These are phyloP conservation scores for Hyperoplus immaculatus DNA, from an alignment of 2,797 vertebrate genomes.

Conservation along the genomic window DNA sequence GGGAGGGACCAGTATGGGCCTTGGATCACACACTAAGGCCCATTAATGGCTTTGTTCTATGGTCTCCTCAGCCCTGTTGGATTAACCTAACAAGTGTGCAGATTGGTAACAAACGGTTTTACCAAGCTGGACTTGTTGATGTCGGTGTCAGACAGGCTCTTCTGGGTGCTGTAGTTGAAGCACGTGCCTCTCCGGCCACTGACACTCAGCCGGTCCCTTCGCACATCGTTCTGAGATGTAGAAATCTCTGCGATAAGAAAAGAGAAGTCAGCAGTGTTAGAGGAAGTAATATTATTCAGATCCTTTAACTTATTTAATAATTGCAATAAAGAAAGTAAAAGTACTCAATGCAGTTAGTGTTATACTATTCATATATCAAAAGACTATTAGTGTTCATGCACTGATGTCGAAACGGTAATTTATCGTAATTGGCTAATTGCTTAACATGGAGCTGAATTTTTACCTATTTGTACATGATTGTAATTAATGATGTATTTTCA, in stretches of 20 bases:
- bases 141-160: slow-evolving; percentile 91
- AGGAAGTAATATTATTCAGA: background rate
- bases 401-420: too few relatives aligned
- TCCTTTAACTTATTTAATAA: background rate
- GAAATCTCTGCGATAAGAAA: slow-evolving; percentile 87
- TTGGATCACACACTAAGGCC: background rate
- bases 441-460: too few relatives aligned
- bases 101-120: background rate
- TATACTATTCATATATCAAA: too few relatives aligned
- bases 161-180: slow-evolving; percentile 73
- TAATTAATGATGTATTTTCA: too few relatives aligned
- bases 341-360: too few relatives aligned
- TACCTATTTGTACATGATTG: too few relatives aligned
- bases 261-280: background rate
- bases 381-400: too few relatives aligned
- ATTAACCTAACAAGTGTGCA: background rate
- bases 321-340: background rate
- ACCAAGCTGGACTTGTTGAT: slow-evolving; percentile 77
- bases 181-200: slow-evolving; percentile 37
- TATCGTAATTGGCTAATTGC: too few relatives aligned
- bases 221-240: slow-evolving; percentile 90
- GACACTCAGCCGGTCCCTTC: slow-evolving; percentile 64
- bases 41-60: background rate
- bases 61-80: background rate
- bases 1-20: background rate